Evolutionary conservation across 1,140 invertebrate genomes (phyloP).

Genomic region (Centruroides vittatus): DNA sequence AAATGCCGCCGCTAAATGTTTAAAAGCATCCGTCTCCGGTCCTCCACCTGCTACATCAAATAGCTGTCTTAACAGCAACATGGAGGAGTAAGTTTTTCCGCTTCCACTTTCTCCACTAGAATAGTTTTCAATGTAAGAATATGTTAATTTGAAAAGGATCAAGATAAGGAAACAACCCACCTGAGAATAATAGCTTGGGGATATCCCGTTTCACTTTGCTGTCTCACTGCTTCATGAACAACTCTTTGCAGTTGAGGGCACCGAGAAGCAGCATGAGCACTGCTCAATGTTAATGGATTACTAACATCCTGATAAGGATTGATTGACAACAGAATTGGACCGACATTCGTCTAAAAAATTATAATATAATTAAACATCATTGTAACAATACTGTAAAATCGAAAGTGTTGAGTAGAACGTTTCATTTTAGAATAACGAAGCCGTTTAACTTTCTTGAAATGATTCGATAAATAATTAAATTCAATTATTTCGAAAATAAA

Average conservation of each 20-base stretch:
- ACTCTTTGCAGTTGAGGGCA: slow-evolving; percentile 65
- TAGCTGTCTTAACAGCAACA: slow-evolving; percentile 73
- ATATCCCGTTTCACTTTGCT: slow-evolving; percentile 84
- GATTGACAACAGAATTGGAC: slow-evolving; percentile 72
- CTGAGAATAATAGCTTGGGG: slow-evolving; percentile 89
- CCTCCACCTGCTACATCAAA: slow-evolving; percentile 87
- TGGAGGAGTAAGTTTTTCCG: slow-evolving; percentile 88
- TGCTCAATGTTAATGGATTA: slow-evolving; percentile 72
- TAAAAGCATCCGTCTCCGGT: slow-evolving; percentile 89
- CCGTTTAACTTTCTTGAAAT: too few relatives aligned
- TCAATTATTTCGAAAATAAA: too few relatives aligned
- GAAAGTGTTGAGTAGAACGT: too few relatives aligned
- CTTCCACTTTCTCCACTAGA: slow-evolving; percentile 69
- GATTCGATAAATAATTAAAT: too few relatives aligned
- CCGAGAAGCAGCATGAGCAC: slow-evolving; percentile 52
- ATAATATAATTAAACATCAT: not conserved
- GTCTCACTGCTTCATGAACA: slow-evolving; percentile 78
- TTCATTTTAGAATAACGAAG: too few relatives aligned
- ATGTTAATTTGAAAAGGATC: too few relatives aligned
- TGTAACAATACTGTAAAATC: too few relatives aligned
- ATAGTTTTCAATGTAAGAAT: slow-evolving; percentile 1
- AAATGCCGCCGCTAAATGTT: slow-evolving; percentile 84
- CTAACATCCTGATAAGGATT: slow-evolving; percentile 76
- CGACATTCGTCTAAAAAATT: slow-evolving; percentile 68
- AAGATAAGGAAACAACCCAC: slow-evolving; percentile 30